phyloP scores from a whole-genome alignment of 2,113 vertebrate genomes.

The Cryptotis parvus region DNA sequence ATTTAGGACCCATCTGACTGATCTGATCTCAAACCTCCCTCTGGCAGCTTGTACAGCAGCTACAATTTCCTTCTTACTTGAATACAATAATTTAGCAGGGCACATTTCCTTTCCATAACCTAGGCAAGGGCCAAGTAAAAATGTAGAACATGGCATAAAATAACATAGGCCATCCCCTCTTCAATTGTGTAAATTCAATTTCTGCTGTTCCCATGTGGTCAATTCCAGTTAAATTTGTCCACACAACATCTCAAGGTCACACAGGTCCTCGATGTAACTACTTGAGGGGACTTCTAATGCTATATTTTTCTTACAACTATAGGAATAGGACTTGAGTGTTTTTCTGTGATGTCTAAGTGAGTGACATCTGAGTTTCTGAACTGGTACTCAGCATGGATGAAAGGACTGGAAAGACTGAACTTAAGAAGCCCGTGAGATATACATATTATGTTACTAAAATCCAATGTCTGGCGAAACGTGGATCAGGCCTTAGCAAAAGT shows the following conservation, averaged over 20 bases:
- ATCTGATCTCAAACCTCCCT: no score
- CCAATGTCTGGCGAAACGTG: no score
- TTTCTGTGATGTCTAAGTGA: constrained; percentile 39
- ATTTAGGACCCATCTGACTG: no score
- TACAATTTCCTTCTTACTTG: constrained; percentile 37
- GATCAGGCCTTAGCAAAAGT: no score
- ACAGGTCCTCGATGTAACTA: constrained; percentile 29
- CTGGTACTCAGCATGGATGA: neutral
- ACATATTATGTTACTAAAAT: no score
- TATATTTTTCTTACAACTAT: neutral
- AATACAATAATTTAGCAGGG: constrained; percentile 24
- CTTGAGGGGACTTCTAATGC: neutral
- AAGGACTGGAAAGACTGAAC: constrained; percentile 12
- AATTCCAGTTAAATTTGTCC: constrained; percentile 54
- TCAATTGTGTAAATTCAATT: constrained; percentile 39
- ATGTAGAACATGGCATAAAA: neutral
- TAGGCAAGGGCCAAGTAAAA: constrained; percentile 50
- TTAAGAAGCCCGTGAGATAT: no score
- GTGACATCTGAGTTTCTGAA: neutral
- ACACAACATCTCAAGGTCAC: neutral
- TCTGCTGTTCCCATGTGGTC: constrained; percentile 43
- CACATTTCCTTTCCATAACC: neutral
- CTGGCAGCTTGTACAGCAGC: neutral
- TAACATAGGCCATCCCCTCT: neutral
- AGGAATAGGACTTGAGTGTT: constrained; percentile 1